Percentiles rank a stretch among this genome's conserved stretches.
Evolutionary conservation across 2,797 vertebrate genomes (phyloP).

Genomic region (Agapornis canus): DNA sequence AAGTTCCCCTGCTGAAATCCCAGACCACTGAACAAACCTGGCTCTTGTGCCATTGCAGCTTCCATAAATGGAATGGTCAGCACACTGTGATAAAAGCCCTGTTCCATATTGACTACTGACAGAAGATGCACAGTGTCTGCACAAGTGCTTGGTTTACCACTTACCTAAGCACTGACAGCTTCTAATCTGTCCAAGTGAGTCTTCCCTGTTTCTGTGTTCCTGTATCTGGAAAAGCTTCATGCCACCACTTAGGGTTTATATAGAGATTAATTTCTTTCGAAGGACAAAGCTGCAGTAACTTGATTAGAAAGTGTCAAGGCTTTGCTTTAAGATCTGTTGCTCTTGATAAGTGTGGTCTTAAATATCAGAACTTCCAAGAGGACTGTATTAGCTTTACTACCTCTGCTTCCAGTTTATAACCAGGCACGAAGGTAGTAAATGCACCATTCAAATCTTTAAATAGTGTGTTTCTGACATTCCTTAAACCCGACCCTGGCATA

Average conservation of each 20-base stretch:
- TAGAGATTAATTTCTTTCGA: background rate
- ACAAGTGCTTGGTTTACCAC: background rate
- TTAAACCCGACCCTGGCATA: background rate
- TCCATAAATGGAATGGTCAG: background rate
- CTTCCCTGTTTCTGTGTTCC: background rate
- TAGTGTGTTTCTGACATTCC: background rate
- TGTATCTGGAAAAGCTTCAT: background rate
- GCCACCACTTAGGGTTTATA: accelerated
- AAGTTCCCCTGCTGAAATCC: background rate
- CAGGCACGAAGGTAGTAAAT: background rate
- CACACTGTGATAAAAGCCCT: background rate
- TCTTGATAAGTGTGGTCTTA: background rate
- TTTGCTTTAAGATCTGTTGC: background rate
- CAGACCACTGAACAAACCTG: background rate
- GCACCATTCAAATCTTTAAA: background rate
- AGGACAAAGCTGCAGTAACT: background rate
- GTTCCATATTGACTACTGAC: accelerated
- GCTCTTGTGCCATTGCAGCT: background rate
- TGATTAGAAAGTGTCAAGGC: background rate
- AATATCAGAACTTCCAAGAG: background rate
- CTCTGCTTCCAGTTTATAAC: background rate
- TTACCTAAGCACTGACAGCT: background rate
- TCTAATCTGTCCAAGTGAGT: background rate
- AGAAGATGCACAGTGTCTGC: background rate
- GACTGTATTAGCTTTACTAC: background rate